These are phyloP conservation scores for Silurus asotus DNA, from an alignment of 2,113 vertebrate genomes.

Conservation along the genomic window DNA sequence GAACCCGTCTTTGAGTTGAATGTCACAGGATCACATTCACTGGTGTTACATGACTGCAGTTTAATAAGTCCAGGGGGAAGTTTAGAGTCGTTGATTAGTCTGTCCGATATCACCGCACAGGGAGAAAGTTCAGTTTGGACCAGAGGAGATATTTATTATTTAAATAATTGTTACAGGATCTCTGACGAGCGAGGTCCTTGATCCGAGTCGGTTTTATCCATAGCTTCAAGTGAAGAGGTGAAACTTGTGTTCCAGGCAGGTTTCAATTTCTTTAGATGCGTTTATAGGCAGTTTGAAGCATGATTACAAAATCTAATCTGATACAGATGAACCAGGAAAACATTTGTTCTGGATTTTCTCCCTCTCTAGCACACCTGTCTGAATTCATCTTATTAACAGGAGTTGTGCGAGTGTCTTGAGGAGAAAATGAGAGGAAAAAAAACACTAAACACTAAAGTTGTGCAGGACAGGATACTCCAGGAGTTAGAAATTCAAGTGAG, in stretches of 20 bases:
- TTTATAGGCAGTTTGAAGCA: neutral
- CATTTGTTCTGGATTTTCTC: neutral
- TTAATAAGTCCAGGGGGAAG: conserved; percentile 44
- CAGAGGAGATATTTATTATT: conserved; percentile 52
- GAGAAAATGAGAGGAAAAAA: neutral
- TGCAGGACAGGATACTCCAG: neutral
- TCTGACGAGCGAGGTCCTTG: neutral
- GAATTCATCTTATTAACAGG: neutral
- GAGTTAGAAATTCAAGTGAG: too few species aligned
- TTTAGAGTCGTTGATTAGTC: conserved; percentile 40
- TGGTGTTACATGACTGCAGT: conserved; percentile 50
- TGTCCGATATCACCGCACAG: conserved; percentile 44
- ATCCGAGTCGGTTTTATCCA: neutral
- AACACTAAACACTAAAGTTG: neutral
- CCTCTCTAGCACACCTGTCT: neutral
- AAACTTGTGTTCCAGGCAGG: neutral
- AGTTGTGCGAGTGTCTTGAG: neutral
- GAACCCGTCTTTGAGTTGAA: conserved; percentile 20
- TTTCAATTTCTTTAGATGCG: neutral
- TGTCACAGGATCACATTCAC: conserved; percentile 37
- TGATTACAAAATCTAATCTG: neutral
- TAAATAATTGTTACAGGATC: conserved; percentile 45
- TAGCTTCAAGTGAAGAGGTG: conserved; percentile 1
- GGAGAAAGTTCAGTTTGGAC: conserved; percentile 52
- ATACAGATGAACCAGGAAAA: neutral